Conservation (phyloP, 2,888 invertebrate genomes). For the Tetranychus truncatus region DNA sequence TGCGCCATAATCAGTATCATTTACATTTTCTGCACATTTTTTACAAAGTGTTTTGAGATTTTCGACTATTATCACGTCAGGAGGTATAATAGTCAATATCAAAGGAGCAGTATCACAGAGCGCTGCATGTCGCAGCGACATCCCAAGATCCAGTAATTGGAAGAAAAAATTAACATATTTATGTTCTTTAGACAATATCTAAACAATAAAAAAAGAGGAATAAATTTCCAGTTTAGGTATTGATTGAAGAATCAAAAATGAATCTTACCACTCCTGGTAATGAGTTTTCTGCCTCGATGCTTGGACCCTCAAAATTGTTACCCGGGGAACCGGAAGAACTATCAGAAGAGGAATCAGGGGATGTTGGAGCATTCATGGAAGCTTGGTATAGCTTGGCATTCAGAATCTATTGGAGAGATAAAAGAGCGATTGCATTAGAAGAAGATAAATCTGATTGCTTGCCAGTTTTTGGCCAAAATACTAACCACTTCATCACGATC, state of each 20-base stretch:
- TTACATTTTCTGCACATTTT: constrained; percentile 31
- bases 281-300: constrained; percentile 63
- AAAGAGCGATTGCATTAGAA: background rate
- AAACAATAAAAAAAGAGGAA: constrained; percentile 27
- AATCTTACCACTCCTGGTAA: constrained; percentile 67
- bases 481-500: constrained; percentile 69
- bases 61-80: constrained; percentile 39
- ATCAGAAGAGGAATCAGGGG: constrained; percentile 81
- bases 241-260: too few species aligned
- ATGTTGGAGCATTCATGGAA: constrained; percentile 42
- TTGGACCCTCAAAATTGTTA: constrained; percentile 53
- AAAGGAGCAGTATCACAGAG: constrained; percentile 65
- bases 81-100: constrained; percentile 59
- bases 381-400: constrained; percentile 58
- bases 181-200: constrained; percentile 63
- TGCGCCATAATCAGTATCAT: constrained; percentile 31
- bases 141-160: constrained; percentile 70
- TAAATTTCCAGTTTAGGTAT: constrained; percentile 2
- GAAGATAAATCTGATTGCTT: background rate
- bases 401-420: constrained; percentile 34
- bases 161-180: constrained; percentile 38
- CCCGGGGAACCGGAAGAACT: constrained; percentile 83
- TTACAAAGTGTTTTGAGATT: constrained; percentile 42
- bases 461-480: constrained; percentile 28
- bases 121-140: constrained; percentile 54